These are phyloP conservation scores for Laodelphax striatellus DNA, from an alignment of 1,140 invertebrate genomes.

Conservation along the genomic window DNA sequence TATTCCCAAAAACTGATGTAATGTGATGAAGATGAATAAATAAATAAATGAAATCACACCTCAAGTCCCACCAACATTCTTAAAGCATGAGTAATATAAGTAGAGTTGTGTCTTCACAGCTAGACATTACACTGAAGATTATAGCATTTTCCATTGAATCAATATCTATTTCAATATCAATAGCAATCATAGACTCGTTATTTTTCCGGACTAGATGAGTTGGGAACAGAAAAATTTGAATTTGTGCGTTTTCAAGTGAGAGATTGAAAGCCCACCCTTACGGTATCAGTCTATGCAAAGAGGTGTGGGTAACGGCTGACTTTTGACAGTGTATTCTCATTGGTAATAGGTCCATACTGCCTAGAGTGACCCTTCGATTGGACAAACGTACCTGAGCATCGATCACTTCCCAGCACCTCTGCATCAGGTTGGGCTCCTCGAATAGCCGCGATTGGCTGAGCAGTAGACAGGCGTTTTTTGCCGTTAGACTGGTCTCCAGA, in stretches of 20 bases:
- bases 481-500: conserved; percentile 81
- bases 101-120: too few relatives aligned
- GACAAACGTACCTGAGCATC: conserved; percentile 63
- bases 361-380: conserved; percentile 3
- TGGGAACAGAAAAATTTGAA: too few relatives aligned
- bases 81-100: too few relatives aligned
- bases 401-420: conserved; percentile 90
- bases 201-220: too few relatives aligned
- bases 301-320: conserved; percentile 1
- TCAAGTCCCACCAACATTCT: too few relatives aligned
- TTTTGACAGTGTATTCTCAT: neutral
- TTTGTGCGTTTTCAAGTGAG: neutral
- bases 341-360: neutral
- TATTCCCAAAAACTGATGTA: too few relatives aligned
- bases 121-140: too few relatives aligned
- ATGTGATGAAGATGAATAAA: too few relatives aligned
- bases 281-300: conserved; percentile 3
- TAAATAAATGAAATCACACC: too few relatives aligned
- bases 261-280: neutral
- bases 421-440: conserved; percentile 86
- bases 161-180: too few relatives aligned
- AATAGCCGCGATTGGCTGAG: conserved; percentile 82
- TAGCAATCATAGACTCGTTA: too few relatives aligned
- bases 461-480: conserved; percentile 83
- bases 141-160: too few relatives aligned